These are phyloP conservation scores for Ovibos moschatus DNA, from an alignment of 2,113 vertebrate species.

Conservation along the genomic window DNA sequence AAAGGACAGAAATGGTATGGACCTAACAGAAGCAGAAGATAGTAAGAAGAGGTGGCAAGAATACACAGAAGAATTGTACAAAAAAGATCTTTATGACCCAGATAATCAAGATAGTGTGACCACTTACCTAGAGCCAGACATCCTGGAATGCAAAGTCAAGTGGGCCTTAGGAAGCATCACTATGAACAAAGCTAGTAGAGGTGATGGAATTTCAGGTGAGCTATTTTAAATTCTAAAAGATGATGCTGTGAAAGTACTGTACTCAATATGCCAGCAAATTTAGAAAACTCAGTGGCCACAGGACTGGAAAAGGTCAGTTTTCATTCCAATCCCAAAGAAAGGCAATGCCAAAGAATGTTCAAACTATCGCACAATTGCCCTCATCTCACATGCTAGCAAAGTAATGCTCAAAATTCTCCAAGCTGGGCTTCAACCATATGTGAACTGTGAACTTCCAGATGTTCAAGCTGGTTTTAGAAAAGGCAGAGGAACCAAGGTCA, in stretches of 20 bases:
- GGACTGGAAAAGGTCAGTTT: background rate
- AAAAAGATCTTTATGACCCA: background rate
- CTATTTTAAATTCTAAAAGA: background rate
- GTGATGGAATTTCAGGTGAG: background rate
- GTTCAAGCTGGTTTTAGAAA: background rate
- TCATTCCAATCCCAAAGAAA: background rate
- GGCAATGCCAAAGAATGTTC: background rate
- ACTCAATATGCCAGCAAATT: background rate
- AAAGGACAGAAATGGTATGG: background rate
- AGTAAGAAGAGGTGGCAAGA: background rate
- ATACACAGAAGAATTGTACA: background rate
- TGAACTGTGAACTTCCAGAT: background rate
- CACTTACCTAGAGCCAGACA: background rate
- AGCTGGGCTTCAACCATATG: background rate
- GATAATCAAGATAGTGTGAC: background rate
- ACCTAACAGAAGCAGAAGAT: background rate
- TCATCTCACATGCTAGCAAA: background rate
- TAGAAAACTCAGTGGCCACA: background rate
- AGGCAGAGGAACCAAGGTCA: background rate
- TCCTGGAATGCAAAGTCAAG: background rate
- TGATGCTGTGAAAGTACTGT: background rate
- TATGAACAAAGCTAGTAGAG: background rate
- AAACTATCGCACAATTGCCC: rapidly evolving
- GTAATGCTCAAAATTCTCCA: background rate
- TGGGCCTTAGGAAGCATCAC: background rate